Evolutionary conservation across 2,888 invertebrate genomes (phyloP).

Genomic region (Xestia ashworthii): DNA sequence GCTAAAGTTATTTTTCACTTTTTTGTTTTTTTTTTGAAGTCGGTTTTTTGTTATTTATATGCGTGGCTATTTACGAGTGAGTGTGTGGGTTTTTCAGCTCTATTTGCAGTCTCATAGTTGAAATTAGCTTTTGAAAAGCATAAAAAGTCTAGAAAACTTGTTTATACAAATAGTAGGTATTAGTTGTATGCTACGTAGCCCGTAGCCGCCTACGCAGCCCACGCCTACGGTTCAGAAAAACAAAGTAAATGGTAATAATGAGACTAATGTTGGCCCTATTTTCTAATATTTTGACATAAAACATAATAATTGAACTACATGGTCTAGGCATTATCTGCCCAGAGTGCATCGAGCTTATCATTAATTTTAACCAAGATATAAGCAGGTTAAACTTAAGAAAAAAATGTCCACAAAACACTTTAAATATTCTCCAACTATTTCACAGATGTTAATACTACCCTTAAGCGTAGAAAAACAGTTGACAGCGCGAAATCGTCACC

Average conservation of each 20-base stretch:
- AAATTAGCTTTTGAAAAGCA: neutral
- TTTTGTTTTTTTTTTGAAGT: too few species aligned
- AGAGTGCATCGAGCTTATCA: neutral
- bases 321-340: neutral
- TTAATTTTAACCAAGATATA: slow-evolving; percentile 6
- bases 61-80: neutral
- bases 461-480: slow-evolving; percentile 66
- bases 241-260: neutral
- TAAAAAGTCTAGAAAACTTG: neutral
- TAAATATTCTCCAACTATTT: slow-evolving; percentile 79
- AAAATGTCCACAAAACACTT: slow-evolving; percentile 67
- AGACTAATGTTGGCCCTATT: neutral
- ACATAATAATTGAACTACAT: neutral
- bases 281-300: neutral
- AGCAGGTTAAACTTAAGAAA: slow-evolving; percentile 1
- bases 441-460: slow-evolving; percentile 79
- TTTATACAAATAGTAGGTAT: neutral
- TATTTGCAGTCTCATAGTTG: neutral
- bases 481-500: slow-evolving; percentile 77
- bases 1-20: too few species aligned
- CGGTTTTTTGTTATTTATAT: too few species aligned
- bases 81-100: neutral
- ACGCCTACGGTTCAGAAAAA: neutral
- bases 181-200: slow-evolving; percentile 6
- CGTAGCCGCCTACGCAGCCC: neutral